Percentiles rank a stretch among this genome's conserved stretches.
phyloP scores from a whole-genome alignment of 2,797 vertebrate genomes.

The Siniperca scherzeri region DNA sequence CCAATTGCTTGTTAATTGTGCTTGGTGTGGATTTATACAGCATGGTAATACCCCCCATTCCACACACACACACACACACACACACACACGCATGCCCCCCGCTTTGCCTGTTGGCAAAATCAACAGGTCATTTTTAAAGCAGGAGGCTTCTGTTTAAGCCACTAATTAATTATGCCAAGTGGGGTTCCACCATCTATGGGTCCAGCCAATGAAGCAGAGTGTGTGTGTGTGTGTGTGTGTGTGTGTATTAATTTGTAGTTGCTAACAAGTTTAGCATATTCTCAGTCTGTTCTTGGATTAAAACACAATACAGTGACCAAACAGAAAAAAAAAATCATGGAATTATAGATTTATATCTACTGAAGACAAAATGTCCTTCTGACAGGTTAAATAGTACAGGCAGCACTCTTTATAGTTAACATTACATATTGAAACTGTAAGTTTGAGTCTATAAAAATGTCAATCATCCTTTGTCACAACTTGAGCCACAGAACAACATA shows the following conservation, averaged over 20 bases:
- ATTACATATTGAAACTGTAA: neutral
- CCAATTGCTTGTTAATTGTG: constrained; percentile 88
- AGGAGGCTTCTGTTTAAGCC: constrained; percentile 75
- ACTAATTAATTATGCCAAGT: constrained; percentile 85
- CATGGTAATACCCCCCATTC: constrained; percentile 70
- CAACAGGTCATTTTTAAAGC: constrained; percentile 84
- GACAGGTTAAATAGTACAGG: neutral
- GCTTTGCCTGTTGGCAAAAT: constrained; percentile 79
- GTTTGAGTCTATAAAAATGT: neutral
- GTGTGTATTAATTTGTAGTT: constrained; percentile 18
- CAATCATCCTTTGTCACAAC: neutral
- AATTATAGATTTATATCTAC: neutral
- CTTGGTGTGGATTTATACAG: constrained; percentile 85
- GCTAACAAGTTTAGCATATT: constrained; percentile 2
- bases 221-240: constrained; percentile 37
- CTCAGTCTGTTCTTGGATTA: neutral
- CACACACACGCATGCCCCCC: constrained; percentile 58
- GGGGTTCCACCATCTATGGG: constrained; percentile 61
- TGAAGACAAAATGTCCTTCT: neutral
- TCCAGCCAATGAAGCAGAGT: constrained; percentile 15
- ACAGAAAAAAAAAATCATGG: no score
- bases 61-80: constrained; percentile 60
- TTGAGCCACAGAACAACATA: neutral
- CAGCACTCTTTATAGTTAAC: neutral
- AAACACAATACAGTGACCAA: constrained; percentile 8